Evolutionary conservation across 1,140 invertebrate species (phyloP).

Genomic region (Centruroides sculpturatus): DNA sequence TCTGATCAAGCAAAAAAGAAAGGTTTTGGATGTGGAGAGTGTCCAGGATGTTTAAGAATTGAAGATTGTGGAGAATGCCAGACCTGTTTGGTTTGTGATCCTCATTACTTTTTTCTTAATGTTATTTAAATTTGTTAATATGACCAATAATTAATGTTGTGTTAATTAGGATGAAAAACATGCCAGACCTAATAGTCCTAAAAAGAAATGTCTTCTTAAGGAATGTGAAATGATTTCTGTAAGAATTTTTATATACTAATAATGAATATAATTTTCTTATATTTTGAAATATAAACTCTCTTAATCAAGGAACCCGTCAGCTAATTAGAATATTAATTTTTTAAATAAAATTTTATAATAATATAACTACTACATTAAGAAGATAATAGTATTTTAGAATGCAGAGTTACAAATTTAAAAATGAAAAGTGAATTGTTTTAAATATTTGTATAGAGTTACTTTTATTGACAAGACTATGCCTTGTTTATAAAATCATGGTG

Average conservation of each 20-base stretch:
- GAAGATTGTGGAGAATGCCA: constrained; percentile 15
- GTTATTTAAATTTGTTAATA: background rate
- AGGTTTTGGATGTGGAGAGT: constrained; percentile 3
- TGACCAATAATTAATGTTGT: background rate
- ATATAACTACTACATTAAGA: no score
- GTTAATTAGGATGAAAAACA: background rate
- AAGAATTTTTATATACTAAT: constrained; percentile 2
- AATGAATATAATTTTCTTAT: background rate
- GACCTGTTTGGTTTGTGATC: constrained; percentile 7
- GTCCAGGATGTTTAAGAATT: constrained; percentile 10
- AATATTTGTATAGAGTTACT: no score
- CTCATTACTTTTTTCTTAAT: background rate
- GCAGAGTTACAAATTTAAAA: no score
- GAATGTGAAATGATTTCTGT: background rate
- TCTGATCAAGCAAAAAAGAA: background rate
- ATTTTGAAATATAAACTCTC: background rate
- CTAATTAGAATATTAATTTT: no score
- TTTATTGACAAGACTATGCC: no score
- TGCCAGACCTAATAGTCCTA: background rate
- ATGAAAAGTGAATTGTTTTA: no score
- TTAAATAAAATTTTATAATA: no score
- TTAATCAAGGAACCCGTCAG: background rate
- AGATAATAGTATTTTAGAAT: no score
- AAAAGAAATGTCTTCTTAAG: background rate
- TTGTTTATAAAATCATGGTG: no score